Evolutionary conservation across 2,888 invertebrate species (phyloP).

Genomic region (Megamerina dolium): DNA sequence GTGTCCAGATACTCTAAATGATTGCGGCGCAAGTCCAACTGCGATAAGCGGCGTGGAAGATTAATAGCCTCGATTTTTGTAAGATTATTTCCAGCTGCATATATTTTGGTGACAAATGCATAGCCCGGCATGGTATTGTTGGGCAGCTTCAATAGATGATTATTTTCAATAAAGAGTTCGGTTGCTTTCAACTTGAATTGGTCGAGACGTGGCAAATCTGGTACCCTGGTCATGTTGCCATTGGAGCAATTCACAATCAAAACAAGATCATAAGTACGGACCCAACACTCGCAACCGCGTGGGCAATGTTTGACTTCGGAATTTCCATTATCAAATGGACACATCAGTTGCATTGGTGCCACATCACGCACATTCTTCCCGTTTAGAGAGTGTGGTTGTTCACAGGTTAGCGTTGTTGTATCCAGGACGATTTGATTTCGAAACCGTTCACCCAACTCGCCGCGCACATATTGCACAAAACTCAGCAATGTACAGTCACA

Average conservation of each 20-base stretch:
- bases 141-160: slow-evolving; percentile 46
- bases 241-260: slow-evolving; percentile 55
- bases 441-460: slow-evolving; percentile 43
- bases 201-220: slow-evolving; percentile 41
- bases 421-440: slow-evolving; percentile 45
- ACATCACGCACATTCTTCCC: slow-evolving; percentile 34
- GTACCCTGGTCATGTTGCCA: slow-evolving; percentile 49
- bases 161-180: slow-evolving; percentile 51
- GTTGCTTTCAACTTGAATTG: slow-evolving; percentile 35
- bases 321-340: slow-evolving; percentile 45
- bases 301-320: slow-evolving; percentile 49
- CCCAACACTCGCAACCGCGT: slow-evolving; percentile 51
- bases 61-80: slow-evolving; percentile 41
- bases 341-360: slow-evolving; percentile 50
- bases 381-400: slow-evolving; percentile 26
- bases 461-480: slow-evolving; percentile 53
- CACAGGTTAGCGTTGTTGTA: slow-evolving; percentile 51
- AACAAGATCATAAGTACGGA: slow-evolving; percentile 50
- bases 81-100: slow-evolving; percentile 52
- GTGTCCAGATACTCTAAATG: slow-evolving; percentile 51
- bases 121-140: slow-evolving; percentile 45
- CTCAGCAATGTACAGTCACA: slow-evolving; percentile 58
- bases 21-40: slow-evolving; percentile 56
- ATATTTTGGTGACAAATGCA: slow-evolving; percentile 51
- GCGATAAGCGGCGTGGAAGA: slow-evolving; percentile 49